Evolutionary conservation across 2,113 vertebrate species (phyloP).

Genomic region (Osmerus mordax): DNA sequence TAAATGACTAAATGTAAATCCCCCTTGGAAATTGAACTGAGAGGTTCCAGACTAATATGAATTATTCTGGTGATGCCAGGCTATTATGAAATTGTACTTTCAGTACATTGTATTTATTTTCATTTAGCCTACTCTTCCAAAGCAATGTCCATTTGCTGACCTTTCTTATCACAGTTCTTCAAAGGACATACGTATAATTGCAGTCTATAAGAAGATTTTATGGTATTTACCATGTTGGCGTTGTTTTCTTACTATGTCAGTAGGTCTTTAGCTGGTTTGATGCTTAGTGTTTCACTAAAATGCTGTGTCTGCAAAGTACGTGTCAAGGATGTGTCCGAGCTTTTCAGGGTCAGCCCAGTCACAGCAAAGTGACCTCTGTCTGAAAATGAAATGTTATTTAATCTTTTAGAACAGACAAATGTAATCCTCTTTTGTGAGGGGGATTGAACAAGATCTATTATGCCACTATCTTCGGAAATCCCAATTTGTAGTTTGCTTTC

Average conservation of each 20-base stretch:
- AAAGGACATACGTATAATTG: too few relatives aligned
- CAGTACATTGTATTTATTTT: too few relatives aligned
- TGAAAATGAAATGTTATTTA: conserved; percentile 22
- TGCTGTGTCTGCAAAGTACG: background rate
- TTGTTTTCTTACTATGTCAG: conserved; percentile 18
- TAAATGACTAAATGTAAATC: too few relatives aligned
- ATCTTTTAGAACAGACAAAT: conserved; percentile 25
- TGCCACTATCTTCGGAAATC: conserved; percentile 13
- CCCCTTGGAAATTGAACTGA: too few relatives aligned
- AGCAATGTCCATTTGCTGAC: too few relatives aligned
- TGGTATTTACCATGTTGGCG: background rate
- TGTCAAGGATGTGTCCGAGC: conserved; percentile 4
- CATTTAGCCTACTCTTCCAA: too few relatives aligned
- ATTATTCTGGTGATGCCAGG: too few relatives aligned
- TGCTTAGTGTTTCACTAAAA: background rate
- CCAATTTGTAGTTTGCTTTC: background rate
- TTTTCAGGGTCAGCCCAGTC: background rate
- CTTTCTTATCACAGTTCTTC: too few relatives aligned
- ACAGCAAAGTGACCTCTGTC: conserved; percentile 17
- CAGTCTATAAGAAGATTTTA: too few relatives aligned
- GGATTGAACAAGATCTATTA: conserved; percentile 34
- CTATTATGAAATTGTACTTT: too few relatives aligned
- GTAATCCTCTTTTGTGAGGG: conserved; percentile 25
- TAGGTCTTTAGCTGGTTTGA: background rate
- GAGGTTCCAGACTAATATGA: too few relatives aligned